Evolutionary conservation across 1,140 invertebrate species (phyloP).

Genomic region (Parasteatoda tepidariorum): DNA sequence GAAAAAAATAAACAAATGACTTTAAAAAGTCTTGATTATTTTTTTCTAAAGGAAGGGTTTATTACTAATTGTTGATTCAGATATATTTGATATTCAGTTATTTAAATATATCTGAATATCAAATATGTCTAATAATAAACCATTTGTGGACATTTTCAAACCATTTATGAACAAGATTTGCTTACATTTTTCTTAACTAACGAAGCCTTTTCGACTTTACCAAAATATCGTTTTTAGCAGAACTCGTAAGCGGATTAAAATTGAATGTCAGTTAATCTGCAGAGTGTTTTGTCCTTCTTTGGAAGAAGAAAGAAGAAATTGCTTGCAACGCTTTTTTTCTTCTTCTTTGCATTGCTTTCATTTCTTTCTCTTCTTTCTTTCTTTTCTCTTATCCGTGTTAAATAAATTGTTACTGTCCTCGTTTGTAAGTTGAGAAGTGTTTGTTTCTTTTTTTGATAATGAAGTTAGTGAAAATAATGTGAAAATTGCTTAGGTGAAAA

Average conservation of each 20-base stretch:
- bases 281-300: background rate
- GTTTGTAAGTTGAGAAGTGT: background rate
- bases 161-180: no score
- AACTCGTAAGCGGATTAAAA: slow-evolving; percentile 13
- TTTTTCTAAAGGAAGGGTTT: no score
- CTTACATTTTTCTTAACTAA: slow-evolving; percentile 26
- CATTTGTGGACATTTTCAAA: no score
- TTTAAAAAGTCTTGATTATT: no score
- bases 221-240: slow-evolving; percentile 36
- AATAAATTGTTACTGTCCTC: background rate
- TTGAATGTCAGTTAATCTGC: slow-evolving; percentile 35
- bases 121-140: no score
- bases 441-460: background rate
- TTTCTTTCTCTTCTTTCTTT: background rate
- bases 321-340: background rate
- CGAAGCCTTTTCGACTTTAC: background rate
- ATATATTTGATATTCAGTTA: no score
- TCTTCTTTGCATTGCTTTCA: background rate
- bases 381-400: background rate
- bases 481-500: no score
- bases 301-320: background rate
- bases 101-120: no score
- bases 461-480: no score
- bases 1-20: no score
- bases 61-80: no score